Base-by-base conservation (phyloP, 1,140 invertebrate species). In the Drosophila tropicalis region DNA sequence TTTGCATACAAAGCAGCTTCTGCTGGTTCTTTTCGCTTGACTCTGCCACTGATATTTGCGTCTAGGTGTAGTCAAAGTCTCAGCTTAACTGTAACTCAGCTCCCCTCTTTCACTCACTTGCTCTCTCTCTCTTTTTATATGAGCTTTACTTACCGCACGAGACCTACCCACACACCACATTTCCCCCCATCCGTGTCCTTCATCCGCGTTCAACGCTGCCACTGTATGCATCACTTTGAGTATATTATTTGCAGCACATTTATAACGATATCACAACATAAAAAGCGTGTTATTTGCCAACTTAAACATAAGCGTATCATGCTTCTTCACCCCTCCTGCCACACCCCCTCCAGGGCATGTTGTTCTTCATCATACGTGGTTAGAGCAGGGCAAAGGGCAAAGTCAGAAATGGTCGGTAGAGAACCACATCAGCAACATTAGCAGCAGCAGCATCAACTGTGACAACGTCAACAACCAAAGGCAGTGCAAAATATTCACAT, bases 171-270 rank as follows among this genome's bases (percentile, higher is more conserved):
- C 13, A 41, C 29, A 5, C 25, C 25, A 29, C 22, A 25, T 25
- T 25, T 25, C 29, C 29, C 40, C 40, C 40, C n/a, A n/a, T 0
- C 15, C 44, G 6, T 39, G 44, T n/a, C 44, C 17, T 19, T 51
- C 15, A 47, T 47, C 17, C 44, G 15, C 44, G 19, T 10, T 22
- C 44, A 51, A 9, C 17, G 19, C 44, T 51, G 17, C 44, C 17
- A 51, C 44, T 51, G 44, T 62, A 62, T 63, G 62, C 44, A 63
- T 63, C 40, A 32, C 62, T 63, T 63, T 63, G 62, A 63, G 62
- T 63, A 34, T 63, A 63, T 63, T 63, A 63, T 47, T 63, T 63
- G 62, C 62, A 63, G 62, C 62, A 63, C 62, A 63, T 63, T 63
- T 63, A 63, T 63, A 63, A 63, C 62, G 44, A 51, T 63, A 63